Evolutionary conservation across 2,113 vertebrate species (phyloP).

Genomic region (Procavia capensis): DNA sequence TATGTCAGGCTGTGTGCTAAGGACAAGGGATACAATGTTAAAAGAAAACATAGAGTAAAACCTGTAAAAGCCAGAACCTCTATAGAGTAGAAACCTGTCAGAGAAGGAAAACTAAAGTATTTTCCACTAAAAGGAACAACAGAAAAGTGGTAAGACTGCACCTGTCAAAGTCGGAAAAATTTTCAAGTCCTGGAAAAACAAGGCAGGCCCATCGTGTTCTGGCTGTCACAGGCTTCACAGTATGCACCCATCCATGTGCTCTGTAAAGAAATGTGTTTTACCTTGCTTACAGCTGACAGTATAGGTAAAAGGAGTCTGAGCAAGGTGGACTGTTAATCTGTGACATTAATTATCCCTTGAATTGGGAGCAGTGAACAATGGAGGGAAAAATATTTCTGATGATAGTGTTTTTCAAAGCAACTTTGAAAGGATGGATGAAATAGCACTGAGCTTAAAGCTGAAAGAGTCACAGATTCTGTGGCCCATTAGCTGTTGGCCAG

Average conservation of each 20-base stretch:
- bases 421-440: background rate
- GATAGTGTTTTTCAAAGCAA: background rate
- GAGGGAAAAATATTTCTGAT: background rate
- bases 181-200: no score
- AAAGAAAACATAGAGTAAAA: background rate
- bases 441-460: background rate
- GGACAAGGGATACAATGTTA: background rate
- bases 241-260: background rate
- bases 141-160: no score
- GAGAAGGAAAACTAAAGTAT: no score
- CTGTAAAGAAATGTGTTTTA: background rate
- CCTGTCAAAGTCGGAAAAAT: no score
- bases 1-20: background rate
- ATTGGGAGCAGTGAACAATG: background rate
- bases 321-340: no score
- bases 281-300: background rate
- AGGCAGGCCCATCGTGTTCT: no score
- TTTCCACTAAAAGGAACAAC: no score
- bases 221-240: no score
- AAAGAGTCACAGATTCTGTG: background rate
- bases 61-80: no score
- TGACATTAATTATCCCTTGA: no score
- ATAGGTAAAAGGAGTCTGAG: background rate
- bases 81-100: no score
- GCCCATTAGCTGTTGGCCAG: background rate